Base-by-base conservation (phyloP, 2,797 vertebrate species). In the Brachymystax lenok region DNA sequence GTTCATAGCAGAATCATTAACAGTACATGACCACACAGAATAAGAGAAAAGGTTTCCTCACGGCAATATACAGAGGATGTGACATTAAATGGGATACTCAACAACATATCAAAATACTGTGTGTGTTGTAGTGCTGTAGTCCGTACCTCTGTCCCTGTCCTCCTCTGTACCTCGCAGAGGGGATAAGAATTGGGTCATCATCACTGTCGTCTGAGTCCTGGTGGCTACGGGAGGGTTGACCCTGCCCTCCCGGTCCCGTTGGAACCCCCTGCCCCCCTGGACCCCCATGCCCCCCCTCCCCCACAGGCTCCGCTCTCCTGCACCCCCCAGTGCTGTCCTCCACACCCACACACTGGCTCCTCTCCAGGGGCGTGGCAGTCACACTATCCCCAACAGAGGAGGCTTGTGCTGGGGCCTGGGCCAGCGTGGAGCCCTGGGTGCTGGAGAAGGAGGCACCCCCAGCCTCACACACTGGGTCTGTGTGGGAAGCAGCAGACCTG, bases 191-290 rank as follows among this genome's bases (percentile, higher is more conserved):
- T 0, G 97, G 97, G 78, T 99, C 97, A 3, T 99, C 98, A 0
- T 98, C 98, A 16, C 97, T 99, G 89, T 99, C 97, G 1, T 98
- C 97, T 0, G 97, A 98, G 87, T 99, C 98, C 79, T 95, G 98
- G 79, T 95, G 93, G 79, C 79, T 90, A 14, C 94, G 90, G 14
- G 92, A 71, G 0, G 94, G 86, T 28, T 95, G 89, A 61, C 93
- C 87, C 27, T 92, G 85, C 13, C 92, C 78, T 74, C 81, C 54
- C 12, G 59, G 71, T 19, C 54, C 85, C 69, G 28, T 61, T 3
- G 56, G 54, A 19, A 59, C 54, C 19, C 52, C 67, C 33, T 35
- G 28, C 1, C 67, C 84, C 71, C 51, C 84, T 1, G 73, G 59
- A 77, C 69, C 82, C 79, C 24, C 92, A 0, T 71, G 82, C 24